Evolutionary conservation across 2,113 vertebrate genomes (phyloP).

Genomic region (Neoarius graeffei): DNA sequence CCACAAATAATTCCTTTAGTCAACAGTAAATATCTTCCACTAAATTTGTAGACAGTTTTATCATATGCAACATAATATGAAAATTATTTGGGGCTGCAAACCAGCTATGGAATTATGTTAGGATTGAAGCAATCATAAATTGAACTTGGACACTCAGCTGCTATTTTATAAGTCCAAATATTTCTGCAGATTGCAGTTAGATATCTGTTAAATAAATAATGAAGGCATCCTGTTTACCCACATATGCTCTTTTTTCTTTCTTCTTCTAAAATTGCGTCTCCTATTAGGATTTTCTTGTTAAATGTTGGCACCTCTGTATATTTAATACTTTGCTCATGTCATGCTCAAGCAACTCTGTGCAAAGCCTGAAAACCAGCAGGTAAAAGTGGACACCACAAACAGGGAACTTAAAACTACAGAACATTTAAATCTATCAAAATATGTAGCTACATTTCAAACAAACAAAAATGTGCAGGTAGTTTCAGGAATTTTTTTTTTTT

Average conservation of each 20-base stretch:
- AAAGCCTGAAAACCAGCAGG: slow-evolving; percentile 18
- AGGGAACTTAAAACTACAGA: slow-evolving; percentile 39
- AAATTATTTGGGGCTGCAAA: background rate
- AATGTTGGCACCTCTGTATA: background rate
- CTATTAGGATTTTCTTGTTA: background rate
- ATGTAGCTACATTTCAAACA: slow-evolving; percentile 49
- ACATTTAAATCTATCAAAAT: slow-evolving; percentile 5
- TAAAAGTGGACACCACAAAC: slow-evolving; percentile 25
- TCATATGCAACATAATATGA: background rate
- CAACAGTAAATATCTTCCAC: background rate
- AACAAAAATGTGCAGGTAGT: background rate
- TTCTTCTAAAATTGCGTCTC: background rate
- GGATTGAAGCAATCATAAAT: background rate
- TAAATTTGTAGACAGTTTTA: background rate
- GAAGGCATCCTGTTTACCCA: background rate
- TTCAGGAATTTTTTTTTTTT: slow-evolving; percentile 11
- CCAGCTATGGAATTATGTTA: background rate
- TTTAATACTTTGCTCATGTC: background rate
- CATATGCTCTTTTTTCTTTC: background rate
- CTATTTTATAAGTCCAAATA: background rate
- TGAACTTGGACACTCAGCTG: background rate
- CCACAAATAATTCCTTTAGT: background rate
- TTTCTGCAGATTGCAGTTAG: background rate
- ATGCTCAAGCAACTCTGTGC: background rate
- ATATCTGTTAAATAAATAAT: background rate